Conservation (phyloP, 2,797 vertebrate genomes). For the Propithecus perrieri region DNA sequence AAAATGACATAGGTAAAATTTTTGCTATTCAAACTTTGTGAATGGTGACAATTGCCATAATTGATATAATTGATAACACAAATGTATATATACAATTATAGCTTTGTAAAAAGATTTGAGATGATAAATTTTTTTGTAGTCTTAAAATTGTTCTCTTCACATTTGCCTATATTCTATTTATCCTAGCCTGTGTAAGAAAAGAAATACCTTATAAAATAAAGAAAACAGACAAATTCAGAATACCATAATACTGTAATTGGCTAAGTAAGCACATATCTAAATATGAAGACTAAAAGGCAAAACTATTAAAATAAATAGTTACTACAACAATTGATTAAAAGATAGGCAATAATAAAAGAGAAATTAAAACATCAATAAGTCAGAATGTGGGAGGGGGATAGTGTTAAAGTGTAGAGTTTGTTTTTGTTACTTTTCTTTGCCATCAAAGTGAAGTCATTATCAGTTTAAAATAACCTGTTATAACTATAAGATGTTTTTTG, state of each 20-base stretch:
- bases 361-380: background rate
- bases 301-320: background rate
- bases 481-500: background rate
- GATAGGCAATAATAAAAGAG: background rate
- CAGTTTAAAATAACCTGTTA: background rate
- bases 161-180: background rate
- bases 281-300: background rate
- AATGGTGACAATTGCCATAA: background rate
- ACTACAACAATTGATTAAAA: background rate
- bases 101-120: background rate
- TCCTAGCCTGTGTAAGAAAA: background rate
- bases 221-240: background rate
- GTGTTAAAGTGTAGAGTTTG: background rate
- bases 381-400: background rate
- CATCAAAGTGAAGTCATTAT: background rate
- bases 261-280: background rate
- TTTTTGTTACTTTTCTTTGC: background rate
- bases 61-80: background rate
- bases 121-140: background rate
- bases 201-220: background rate
- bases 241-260: background rate
- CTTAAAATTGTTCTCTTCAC: constrained; percentile 6
- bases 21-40: constrained; percentile 7
- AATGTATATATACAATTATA: background rate
- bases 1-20: background rate